Conservation (phyloP, 2,113 vertebrate genomes). For the Xenotilapia leptura region DNA sequence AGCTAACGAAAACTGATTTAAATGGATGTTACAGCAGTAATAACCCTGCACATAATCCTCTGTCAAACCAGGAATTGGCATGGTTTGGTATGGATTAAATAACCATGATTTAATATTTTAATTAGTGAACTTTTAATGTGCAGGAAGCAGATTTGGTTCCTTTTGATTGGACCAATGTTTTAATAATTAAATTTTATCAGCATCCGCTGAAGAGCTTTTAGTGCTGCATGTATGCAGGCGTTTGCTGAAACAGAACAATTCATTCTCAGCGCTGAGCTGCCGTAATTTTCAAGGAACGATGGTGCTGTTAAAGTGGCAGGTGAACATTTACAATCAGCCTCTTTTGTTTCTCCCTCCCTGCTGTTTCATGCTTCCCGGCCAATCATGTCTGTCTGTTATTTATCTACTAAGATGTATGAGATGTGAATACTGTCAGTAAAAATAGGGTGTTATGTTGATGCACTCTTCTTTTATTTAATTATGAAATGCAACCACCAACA, state of each 20-base stretch:
- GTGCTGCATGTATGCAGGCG: not conserved
- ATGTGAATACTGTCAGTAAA: not conserved
- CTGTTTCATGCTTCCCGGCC: conserved; percentile 9
- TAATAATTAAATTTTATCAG: not conserved
- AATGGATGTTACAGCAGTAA: not conserved
- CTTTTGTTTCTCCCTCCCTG: not conserved
- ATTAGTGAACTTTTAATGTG: not conserved
- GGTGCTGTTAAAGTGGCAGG: conserved; percentile 47
- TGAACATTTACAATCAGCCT: not conserved
- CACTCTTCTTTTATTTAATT: not conserved
- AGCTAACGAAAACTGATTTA: not conserved
- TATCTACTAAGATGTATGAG: not conserved
- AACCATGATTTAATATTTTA: not conserved
- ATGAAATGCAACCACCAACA: not conserved
- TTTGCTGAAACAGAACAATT: not conserved
- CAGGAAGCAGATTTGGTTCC: not conserved
- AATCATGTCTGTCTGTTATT: conserved; percentile 48
- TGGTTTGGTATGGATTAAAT: not conserved
- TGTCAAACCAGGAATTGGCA: not conserved
- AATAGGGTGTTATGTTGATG: not conserved
- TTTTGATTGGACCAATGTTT: not conserved
- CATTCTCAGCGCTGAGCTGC: not conserved
- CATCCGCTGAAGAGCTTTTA: not conserved
- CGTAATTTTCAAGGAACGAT: not conserved
- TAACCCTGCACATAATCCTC: not conserved